Evolutionary conservation across 2,113 vertebrate genomes (phyloP).

Genomic region (Bucco capensis): DNA sequence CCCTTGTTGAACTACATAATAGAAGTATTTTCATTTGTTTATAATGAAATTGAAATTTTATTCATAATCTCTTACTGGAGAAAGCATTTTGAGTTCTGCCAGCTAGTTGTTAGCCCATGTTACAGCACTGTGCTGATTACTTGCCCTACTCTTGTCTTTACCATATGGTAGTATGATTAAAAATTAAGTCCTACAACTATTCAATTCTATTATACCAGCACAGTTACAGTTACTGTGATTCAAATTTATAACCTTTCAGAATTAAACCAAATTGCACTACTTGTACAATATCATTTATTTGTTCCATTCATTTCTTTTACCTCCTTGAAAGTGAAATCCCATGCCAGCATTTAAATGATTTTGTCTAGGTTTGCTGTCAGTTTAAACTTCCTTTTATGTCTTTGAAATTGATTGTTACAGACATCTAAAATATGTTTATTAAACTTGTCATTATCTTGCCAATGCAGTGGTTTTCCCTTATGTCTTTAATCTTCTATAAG

Average conservation of each 20-base stretch:
- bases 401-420: background rate
- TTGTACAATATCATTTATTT: background rate
- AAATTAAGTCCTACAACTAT: background rate
- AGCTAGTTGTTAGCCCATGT: background rate
- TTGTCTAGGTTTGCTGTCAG: background rate
- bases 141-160: background rate
- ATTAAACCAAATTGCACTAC: background rate
- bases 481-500: background rate
- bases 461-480: background rate
- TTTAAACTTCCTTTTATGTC: background rate
- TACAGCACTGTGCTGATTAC: background rate
- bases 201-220: background rate
- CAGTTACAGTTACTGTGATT: background rate
- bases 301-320: background rate
- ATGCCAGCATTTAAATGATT: background rate
- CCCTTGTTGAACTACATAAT: background rate
- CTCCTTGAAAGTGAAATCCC: background rate
- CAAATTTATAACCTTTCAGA: background rate
- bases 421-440: background rate
- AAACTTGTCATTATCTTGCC: background rate
- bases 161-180: background rate
- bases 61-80: background rate
- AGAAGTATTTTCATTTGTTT: background rate
- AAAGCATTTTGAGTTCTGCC: background rate
- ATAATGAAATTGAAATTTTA: background rate